Conservation (phyloP, 2,888 invertebrate species). For the Chaitophorus viminalis region DNA sequence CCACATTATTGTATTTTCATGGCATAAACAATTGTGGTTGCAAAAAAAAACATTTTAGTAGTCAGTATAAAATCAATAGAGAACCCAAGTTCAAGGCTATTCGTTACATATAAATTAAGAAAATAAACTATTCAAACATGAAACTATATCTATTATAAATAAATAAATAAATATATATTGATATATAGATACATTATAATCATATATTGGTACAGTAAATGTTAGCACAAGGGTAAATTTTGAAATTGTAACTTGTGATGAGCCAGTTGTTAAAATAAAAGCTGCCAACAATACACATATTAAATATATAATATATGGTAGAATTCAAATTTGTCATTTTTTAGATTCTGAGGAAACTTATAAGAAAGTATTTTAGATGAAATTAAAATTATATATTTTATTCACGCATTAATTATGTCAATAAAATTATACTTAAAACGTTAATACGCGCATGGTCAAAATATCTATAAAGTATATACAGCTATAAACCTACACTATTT, state of each 20-base stretch:
- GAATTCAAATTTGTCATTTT: too few species aligned
- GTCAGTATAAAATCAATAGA: conserved; percentile 6
- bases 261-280: background rate
- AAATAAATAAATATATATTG: too few species aligned
- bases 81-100: conserved; percentile 29
- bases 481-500: too few species aligned
- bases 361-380: too few species aligned
- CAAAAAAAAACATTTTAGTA: conserved; percentile 1
- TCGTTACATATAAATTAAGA: background rate
- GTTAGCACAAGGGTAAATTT: background rate
- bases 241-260: background rate
- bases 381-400: too few species aligned
- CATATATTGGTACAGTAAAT: background rate
- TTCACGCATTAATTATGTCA: too few species aligned
- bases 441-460: too few species aligned
- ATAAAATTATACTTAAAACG: too few species aligned
- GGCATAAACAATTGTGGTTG: background rate
- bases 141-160: too few species aligned
- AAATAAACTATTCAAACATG: background rate
- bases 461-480: too few species aligned
- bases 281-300: background rate
- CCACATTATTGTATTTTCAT: background rate
- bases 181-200: background rate
- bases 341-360: too few species aligned
- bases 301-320: too few species aligned